Conservation (phyloP, 2,888 invertebrate genomes). For the Danaus chrysippus region DNA sequence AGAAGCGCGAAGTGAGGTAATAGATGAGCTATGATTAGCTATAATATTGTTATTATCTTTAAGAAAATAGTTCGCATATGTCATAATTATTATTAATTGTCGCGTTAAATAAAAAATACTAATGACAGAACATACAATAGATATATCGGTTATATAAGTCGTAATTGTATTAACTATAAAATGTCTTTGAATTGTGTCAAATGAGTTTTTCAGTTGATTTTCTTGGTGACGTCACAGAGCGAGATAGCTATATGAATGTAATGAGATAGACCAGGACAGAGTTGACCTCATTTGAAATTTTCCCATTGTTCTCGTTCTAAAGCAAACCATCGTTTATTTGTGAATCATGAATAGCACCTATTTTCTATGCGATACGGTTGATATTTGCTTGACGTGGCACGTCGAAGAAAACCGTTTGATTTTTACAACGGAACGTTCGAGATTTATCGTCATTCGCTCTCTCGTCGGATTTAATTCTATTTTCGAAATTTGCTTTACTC, state of each 20-base stretch:
- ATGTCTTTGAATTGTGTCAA: too few species aligned
- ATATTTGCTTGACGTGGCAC: not conserved
- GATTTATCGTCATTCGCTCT: not conserved
- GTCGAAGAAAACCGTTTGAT: conserved; percentile 10
- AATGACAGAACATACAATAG: too few species aligned
- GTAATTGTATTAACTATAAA: too few species aligned
- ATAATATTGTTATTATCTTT: conserved; percentile 14
- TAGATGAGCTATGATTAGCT: conserved; percentile 1
- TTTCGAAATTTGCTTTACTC: too few species aligned
- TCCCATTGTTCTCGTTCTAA: conserved; percentile 31
- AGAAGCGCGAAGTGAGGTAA: conserved; percentile 96
- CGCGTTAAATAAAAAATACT: too few species aligned
- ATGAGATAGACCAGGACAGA: conserved; percentile 14
- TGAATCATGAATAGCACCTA: conserved; percentile 6
- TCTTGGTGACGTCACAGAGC: conserved; percentile 4
- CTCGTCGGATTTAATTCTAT: too few species aligned
- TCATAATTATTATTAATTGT: too few species aligned
- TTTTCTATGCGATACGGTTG: not conserved
- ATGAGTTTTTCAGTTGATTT: too few species aligned
- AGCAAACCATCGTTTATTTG: not conserved
- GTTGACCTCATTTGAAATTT: conserved; percentile 30
- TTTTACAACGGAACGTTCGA: conserved; percentile 1
- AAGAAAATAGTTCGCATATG: conserved; percentile 1
- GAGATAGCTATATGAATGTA: conserved; percentile 11
- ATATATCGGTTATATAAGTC: too few species aligned